A percentile compares a stretch with the other conserved stretches of the same genome.
Conservation (phyloP, 2,888 invertebrate species). For the Rhaphigaster nebulosa region DNA sequence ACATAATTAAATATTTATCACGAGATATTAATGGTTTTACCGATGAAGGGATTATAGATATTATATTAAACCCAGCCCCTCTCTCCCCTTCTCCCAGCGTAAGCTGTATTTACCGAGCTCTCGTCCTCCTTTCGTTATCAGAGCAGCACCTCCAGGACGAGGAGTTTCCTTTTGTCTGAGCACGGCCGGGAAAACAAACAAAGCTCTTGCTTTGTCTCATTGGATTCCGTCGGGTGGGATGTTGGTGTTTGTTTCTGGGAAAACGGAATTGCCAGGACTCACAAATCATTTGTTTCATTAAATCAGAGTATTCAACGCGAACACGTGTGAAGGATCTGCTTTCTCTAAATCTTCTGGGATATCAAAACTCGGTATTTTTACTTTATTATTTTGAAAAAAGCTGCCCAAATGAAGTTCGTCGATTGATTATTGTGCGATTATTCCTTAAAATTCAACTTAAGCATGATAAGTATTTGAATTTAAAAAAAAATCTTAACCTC, state of each 20-base stretch:
- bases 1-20: neutral
- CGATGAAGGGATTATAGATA: neutral
- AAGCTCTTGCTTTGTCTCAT: constrained; percentile 29
- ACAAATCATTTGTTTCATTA: neutral
- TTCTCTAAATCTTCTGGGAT: neutral
- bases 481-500: no score
- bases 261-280: neutral
- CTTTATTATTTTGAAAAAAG: no score
- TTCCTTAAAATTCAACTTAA: no score
- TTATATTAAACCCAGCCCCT: neutral
- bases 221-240: neutral
- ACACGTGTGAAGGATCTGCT: neutral
- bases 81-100: neutral
- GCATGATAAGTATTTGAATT: no score
- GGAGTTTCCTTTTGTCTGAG: constrained; percentile 1
- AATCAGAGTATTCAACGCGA: neutral
- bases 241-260: neutral
- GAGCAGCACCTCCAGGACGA: neutral
- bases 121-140: constrained; percentile 26
- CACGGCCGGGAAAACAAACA: neutral
- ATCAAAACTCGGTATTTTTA: no score
- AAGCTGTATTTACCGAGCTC: neutral
- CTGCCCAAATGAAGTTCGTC: no score
- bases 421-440: no score
- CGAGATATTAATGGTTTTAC: neutral